These are phyloP conservation scores for Andrena minutula DNA, from an alignment of 2,888 invertebrate genomes.

Conservation along the genomic window DNA sequence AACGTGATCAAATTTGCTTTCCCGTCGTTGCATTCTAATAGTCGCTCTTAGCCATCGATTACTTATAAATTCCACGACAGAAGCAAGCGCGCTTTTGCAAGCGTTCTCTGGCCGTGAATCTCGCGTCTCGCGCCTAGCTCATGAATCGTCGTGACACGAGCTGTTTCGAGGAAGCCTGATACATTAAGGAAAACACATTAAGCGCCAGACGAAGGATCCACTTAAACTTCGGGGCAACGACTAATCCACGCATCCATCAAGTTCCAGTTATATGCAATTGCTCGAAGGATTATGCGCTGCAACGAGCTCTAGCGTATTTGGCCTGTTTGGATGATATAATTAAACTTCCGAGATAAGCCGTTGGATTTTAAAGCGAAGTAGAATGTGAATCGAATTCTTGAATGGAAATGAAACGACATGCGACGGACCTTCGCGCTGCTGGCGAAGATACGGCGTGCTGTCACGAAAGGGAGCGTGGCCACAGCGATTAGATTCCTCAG, in stretches of 20 bases:
- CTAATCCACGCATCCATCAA: constrained; percentile 51
- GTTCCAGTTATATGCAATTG: constrained; percentile 56
- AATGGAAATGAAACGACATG: constrained; percentile 50
- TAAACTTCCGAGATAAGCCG: too few relatives aligned
- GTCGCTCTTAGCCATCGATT: constrained; percentile 7
- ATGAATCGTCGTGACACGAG: too few relatives aligned
- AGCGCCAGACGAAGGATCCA: constrained; percentile 54
- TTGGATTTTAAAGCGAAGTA: too few relatives aligned
- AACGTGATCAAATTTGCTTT: constrained; percentile 11
- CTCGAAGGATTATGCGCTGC: constrained; percentile 44
- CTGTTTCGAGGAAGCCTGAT: constrained; percentile 11
- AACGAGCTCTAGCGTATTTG: constrained; percentile 16
- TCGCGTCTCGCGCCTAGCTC: too few relatives aligned
- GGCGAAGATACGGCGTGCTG: constrained; percentile 34
- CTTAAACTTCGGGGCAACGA: constrained; percentile 57
- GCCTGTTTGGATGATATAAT: too few relatives aligned
- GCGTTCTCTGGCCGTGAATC: constrained; percentile 2
- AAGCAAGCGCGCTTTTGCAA: not conserved
- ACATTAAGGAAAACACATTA: constrained; percentile 60
- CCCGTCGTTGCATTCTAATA: constrained; percentile 7
- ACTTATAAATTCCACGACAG: constrained; percentile 19
- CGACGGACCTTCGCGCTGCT: constrained; percentile 30
- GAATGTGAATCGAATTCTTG: constrained; percentile 10
- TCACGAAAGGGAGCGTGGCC: constrained; percentile 51
- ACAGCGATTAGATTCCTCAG: constrained; percentile 51